A percentile compares a stretch with the other conserved stretches of the same genome.
Conservation (phyloP, 2,113 vertebrate species). For the Meriones unguiculatus region DNA sequence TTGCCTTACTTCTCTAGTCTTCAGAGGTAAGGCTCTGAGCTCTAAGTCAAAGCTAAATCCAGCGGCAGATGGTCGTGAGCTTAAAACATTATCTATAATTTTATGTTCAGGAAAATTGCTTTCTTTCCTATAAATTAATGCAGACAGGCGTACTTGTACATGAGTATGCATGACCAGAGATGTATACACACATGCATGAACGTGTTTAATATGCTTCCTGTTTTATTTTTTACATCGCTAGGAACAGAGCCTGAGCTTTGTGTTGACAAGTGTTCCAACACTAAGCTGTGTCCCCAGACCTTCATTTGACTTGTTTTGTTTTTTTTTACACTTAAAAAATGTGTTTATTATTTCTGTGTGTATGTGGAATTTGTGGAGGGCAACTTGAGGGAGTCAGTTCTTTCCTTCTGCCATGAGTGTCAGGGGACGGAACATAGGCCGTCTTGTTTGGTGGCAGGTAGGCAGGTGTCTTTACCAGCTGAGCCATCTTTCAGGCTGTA, state of each 20-base stretch:
- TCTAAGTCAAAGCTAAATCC: conserved; percentile 9
- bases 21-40: neutral
- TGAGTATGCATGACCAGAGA: neutral
- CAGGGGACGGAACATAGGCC: neutral
- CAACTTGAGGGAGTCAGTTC: neutral
- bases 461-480: no score
- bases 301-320: neutral
- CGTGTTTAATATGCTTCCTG: neutral
- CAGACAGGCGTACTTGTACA: neutral
- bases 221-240: neutral
- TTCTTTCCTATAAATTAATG: neutral
- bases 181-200: neutral
- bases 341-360: neutral
- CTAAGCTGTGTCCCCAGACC: neutral
- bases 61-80: neutral
- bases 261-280: no score
- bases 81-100: neutral
- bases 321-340: neutral
- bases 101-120: conserved; percentile 50
- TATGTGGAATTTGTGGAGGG: neutral
- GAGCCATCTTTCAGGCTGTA: neutral
- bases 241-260: neutral
- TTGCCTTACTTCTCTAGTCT: neutral
- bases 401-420: neutral
- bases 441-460: neutral